Evolutionary conservation across 1,140 invertebrate genomes (phyloP).

Genomic region (Apolygus lucorum): DNA sequence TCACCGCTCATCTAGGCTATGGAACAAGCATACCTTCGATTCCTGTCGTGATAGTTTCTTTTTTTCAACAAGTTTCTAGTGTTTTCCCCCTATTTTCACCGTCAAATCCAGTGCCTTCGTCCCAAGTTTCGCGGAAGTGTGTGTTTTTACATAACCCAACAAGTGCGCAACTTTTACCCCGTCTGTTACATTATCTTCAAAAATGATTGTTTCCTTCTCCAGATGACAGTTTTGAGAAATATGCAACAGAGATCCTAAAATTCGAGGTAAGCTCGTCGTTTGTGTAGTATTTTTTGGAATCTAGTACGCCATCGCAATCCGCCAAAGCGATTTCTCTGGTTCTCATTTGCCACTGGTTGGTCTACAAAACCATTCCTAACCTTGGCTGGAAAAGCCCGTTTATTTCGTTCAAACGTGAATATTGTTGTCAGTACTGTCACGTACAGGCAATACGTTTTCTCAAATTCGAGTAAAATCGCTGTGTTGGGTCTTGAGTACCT

Average conservation of each 20-base stretch:
- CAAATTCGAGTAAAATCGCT: too few species aligned
- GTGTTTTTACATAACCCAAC: not conserved
- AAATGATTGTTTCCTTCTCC: slow-evolving; percentile 26
- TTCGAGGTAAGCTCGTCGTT: slow-evolving; percentile 34
- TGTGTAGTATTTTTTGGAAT: too few species aligned
- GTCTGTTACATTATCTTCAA: not conserved
- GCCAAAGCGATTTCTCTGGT: not conserved
- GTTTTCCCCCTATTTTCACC: not conserved
- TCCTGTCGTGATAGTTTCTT: not conserved
- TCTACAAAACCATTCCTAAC: not conserved
- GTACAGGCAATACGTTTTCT: too few species aligned
- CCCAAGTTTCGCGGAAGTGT: not conserved
- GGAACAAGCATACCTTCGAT: slow-evolving; percentile 25
- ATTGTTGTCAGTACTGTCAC: not conserved
- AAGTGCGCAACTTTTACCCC: not conserved
- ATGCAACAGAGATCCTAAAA: slow-evolving; percentile 33
- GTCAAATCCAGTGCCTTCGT: not conserved
- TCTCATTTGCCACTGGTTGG: not conserved
- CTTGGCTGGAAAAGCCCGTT: not conserved
- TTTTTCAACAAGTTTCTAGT: not conserved
- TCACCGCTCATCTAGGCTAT: slow-evolving; percentile 34
- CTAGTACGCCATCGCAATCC: slow-evolving; percentile 25
- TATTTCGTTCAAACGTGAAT: not conserved
- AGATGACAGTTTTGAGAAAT: slow-evolving; percentile 31
- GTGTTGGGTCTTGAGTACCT: too few species aligned